Percentiles rank a stretch among this genome's conserved stretches.
Evolutionary conservation across 2,888 invertebrate genomes (phyloP).

Genomic region (Megalurothrips usitatus): DNA sequence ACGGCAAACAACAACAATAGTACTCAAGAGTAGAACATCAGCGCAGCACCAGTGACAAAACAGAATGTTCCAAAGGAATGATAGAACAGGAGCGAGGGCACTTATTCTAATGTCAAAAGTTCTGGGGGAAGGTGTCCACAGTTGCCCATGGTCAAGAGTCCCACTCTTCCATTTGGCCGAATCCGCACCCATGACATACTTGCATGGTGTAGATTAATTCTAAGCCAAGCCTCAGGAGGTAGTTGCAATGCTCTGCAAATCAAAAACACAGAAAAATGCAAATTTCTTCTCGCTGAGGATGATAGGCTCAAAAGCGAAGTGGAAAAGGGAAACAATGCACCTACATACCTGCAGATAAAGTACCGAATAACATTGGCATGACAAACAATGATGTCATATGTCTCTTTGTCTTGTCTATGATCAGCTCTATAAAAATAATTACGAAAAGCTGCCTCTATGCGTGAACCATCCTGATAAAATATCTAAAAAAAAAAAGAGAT

Average conservation of each 20-base stretch:
- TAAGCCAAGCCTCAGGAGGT: slow-evolving; percentile 94
- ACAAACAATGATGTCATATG: slow-evolving; percentile 87
- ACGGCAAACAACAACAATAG: neutral
- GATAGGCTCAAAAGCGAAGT: slow-evolving; percentile 16
- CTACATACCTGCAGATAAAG: slow-evolving; percentile 75
- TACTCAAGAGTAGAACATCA: neutral
- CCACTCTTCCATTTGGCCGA: slow-evolving; percentile 79
- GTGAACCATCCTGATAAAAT: slow-evolving; percentile 87
- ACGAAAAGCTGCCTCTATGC: slow-evolving; percentile 94
- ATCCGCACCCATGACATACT: slow-evolving; percentile 91
- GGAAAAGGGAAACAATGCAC: neutral
- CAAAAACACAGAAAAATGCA: slow-evolving; percentile 30
- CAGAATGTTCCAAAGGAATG: neutral
- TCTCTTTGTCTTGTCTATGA: slow-evolving; percentile 71
- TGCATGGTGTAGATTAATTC: slow-evolving; percentile 85
- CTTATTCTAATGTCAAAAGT: slow-evolving; percentile 51
- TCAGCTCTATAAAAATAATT: slow-evolving; percentile 88
- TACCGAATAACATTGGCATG: slow-evolving; percentile 98
- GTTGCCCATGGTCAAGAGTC: slow-evolving; percentile 77
- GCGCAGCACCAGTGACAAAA: neutral
- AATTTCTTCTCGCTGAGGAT: slow-evolving; percentile 14
- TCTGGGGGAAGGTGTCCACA: slow-evolving; percentile 83
- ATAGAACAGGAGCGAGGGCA: neutral
- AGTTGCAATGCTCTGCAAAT: slow-evolving; percentile 84
- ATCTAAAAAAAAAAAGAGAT: slow-evolving; percentile 62